Conservation (phyloP, 2,797 vertebrate genomes). For the Sus cebifrons region DNA sequence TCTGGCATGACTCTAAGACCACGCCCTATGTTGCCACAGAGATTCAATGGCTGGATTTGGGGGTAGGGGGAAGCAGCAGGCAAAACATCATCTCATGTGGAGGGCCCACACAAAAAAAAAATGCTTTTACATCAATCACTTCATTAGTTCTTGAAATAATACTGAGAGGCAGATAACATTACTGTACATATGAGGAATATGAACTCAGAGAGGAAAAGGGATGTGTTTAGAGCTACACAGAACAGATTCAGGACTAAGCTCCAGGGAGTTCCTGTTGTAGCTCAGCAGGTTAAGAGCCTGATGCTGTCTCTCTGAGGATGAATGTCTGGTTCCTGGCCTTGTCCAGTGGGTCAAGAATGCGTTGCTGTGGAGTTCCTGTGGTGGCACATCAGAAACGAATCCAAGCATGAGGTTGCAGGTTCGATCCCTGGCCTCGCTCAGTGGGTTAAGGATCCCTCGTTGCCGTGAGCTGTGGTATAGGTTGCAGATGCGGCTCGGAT, state of each 20-base stretch:
- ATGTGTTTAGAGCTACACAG: not conserved
- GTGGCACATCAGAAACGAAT: no score
- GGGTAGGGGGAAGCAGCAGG: not conserved
- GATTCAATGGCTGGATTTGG: not conserved
- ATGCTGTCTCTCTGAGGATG: no score
- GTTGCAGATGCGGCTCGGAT: no score
- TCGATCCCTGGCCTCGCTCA: no score
- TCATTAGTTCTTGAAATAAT: slow-evolving; percentile 38
- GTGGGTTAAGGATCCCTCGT: no score
- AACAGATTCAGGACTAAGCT: not conserved
- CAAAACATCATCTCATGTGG: not conserved
- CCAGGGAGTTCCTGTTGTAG: not conserved
- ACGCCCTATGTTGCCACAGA: slow-evolving; percentile 7
- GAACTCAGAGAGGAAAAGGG: not conserved
- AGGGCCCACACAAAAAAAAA: not conserved
- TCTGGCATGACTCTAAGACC: not conserved
- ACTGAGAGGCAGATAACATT: not conserved
- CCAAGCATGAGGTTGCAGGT: no score
- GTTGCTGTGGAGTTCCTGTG: no score
- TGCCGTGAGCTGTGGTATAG: no score
- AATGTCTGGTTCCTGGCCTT: no score
- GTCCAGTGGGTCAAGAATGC: no score
- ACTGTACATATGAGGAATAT: not conserved
- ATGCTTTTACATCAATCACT: not conserved
- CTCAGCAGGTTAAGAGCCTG: no score